Percentiles rank a stretch among this genome's conserved stretches.
phyloP scores from a whole-genome alignment of 2,113 vertebrate genomes.

The Salminus brasiliensis region DNA sequence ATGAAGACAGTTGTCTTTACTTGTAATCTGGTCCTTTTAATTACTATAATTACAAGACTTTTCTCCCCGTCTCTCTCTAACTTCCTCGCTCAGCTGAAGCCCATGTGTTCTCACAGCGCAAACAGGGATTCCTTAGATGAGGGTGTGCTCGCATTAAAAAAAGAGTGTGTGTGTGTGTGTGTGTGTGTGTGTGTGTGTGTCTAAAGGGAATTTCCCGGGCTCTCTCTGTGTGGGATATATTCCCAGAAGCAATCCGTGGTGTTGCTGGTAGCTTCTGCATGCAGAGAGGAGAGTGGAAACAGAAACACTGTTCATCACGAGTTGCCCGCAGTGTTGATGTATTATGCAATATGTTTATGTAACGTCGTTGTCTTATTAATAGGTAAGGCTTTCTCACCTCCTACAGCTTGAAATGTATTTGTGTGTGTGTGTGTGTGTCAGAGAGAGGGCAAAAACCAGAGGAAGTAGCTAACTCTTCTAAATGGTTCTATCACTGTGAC shows the following conservation, averaged over 20 bases:
- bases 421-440: too few species aligned
- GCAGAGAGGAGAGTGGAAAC: conserved; percentile 1
- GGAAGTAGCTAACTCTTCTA: neutral
- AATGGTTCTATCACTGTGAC: neutral
- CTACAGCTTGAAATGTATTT: neutral
- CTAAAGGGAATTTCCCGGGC: conserved; percentile 45
- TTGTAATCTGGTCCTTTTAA: conserved; percentile 50
- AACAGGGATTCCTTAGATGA: conserved; percentile 30
- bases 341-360: conserved; percentile 21
- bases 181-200: conserved; percentile 21
- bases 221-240: conserved; percentile 36
- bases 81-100: conserved; percentile 21
- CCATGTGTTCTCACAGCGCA: conserved; percentile 23
- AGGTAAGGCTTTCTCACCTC: neutral
- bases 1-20: conserved; percentile 46
- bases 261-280: conserved; percentile 19
- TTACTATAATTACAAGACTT: conserved; percentile 44
- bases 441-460: neutral
- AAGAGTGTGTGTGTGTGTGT: conserved; percentile 16
- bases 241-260: conserved; percentile 42
- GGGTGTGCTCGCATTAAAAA: conserved; percentile 24
- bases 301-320: conserved; percentile 17
- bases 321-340: neutral
- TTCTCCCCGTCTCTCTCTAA: neutral
- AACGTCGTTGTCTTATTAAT: neutral